These are phyloP conservation scores for Mus spretus DNA, from an alignment of 2,797 vertebrate genomes.

Conservation along the genomic window DNA sequence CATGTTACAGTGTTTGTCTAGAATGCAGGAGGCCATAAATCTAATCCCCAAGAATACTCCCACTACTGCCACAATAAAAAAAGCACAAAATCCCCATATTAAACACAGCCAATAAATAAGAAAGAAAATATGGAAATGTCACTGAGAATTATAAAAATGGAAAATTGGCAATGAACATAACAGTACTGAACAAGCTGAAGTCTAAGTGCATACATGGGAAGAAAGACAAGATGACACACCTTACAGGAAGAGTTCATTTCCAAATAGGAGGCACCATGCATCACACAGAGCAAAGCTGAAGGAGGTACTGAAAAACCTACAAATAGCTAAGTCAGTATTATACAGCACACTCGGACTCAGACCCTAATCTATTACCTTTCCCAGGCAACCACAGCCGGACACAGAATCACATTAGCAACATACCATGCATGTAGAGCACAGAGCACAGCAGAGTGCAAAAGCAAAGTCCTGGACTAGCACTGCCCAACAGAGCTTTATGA, in stretches of 20 bases:
- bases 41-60: not conserved
- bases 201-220: not conserved
- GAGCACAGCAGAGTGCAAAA: not conserved
- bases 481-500: not conserved
- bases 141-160: conserved; percentile 18
- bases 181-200: conserved; percentile 1
- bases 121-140: not conserved
- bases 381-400: not conserved
- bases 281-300: not conserved
- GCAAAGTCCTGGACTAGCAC: not conserved
- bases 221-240: not conserved
- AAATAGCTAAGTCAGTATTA: not conserved
- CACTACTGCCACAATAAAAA: not conserved
- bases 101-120: not conserved
- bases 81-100: not conserved
- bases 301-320: not conserved
- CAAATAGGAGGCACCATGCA: not conserved
- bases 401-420: not conserved
- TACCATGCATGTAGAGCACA: not conserved
- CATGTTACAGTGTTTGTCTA: not conserved
- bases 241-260: not conserved
- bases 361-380: not conserved
- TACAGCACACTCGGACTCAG: not conserved
- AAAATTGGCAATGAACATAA: not conserved
- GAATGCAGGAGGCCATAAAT: not conserved